Conservation (phyloP, 2,797 vertebrate genomes). For the Orestias chungarensis region DNA sequence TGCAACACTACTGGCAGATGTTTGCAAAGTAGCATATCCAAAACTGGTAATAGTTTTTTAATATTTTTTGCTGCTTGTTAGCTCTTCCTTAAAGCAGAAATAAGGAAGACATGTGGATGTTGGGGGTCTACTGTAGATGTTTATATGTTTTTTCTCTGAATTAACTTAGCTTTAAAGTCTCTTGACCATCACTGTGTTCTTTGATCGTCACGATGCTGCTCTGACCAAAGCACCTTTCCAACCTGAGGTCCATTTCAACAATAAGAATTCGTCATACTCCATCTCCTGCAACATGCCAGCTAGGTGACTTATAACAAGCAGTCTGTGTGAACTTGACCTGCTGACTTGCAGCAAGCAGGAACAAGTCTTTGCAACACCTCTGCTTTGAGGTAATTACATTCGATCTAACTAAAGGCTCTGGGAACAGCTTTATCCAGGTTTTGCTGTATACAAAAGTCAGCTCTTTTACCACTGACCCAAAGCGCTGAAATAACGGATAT, state of each 20-base stretch:
- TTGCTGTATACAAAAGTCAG: slow-evolving; percentile 17
- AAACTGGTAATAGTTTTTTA: too few relatives aligned
- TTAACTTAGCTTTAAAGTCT: too few relatives aligned
- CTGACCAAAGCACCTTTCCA: background rate
- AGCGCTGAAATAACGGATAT: slow-evolving; percentile 9
- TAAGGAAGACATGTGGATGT: too few relatives aligned
- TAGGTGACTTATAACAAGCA: slow-evolving; percentile 8
- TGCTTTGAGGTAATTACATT: slow-evolving; percentile 34
- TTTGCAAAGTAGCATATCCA: too few relatives aligned
- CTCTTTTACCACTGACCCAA: background rate
- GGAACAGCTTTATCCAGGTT: slow-evolving; percentile 26
- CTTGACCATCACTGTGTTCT: too few relatives aligned
- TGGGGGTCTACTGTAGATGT: too few relatives aligned
- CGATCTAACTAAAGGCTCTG: slow-evolving; percentile 29
- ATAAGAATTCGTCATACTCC: slow-evolving; percentile 7
- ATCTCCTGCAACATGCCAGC: background rate
- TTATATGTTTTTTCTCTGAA: too few relatives aligned
- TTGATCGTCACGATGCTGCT: too few relatives aligned
- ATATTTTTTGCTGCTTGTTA: too few relatives aligned
- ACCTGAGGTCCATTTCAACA: background rate
- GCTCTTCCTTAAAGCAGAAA: too few relatives aligned
- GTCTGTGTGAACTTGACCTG: slow-evolving; percentile 28
- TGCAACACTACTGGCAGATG: too few relatives aligned
- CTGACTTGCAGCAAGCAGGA: slow-evolving; percentile 20
- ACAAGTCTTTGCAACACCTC: slow-evolving; percentile 7